Evolutionary conservation across 2,888 invertebrate genomes (phyloP).

Genomic region (Parnassius smintheus): DNA sequence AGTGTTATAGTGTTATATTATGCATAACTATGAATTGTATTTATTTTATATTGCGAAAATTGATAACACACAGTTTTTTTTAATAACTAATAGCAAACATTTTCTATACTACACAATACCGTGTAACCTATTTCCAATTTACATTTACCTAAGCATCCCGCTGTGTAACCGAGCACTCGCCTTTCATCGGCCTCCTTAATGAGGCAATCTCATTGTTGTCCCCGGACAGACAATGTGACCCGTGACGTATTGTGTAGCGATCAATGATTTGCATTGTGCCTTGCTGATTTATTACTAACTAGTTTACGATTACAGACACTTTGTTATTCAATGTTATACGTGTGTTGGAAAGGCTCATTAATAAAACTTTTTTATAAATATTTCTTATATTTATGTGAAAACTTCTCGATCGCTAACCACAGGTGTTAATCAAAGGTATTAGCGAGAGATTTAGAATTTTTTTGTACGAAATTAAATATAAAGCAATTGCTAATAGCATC

Average conservation of each 20-base stretch:
- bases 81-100: neutral
- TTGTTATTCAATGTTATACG: neutral
- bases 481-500: no score
- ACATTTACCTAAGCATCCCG: constrained; percentile 16
- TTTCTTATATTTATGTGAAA: no score
- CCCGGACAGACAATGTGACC: constrained; percentile 28
- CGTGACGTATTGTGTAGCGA: constrained; percentile 25
- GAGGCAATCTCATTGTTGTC: constrained; percentile 29
- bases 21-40: no score
- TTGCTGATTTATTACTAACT: constrained; percentile 28
- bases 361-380: no score
- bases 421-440: no score
- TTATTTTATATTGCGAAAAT: no score
- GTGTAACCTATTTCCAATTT: neutral
- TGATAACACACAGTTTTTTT: no score
- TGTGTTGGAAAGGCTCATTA: no score
- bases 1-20: no score
- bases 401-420: no score
- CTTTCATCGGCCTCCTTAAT: constrained; percentile 31
- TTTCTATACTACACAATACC: neutral
- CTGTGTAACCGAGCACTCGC: constrained; percentile 28
- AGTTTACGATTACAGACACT: neutral
- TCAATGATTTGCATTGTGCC: constrained; percentile 28
- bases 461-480: no score
- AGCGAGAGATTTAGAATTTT: no score